A percentile compares a stretch with the other conserved stretches of the same genome.
These are phyloP conservation scores for Ichneumoninae sp. DNA, from an alignment of 2,888 invertebrate genomes.

Conservation along the genomic window DNA sequence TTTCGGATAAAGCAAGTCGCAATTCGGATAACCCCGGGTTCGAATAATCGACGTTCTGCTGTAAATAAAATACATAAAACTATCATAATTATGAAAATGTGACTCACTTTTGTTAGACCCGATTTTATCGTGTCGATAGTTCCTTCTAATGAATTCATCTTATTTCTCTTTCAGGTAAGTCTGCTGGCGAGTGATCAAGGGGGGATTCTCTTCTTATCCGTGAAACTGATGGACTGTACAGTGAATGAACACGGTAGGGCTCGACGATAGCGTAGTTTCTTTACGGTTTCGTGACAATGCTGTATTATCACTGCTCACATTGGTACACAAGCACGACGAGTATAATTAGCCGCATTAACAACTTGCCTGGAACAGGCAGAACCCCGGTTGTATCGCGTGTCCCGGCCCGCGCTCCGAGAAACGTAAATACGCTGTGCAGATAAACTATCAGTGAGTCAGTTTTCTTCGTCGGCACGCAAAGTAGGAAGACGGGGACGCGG, in stretches of 20 bases:
- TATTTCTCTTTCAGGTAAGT: conserved; percentile 67
- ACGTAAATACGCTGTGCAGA: conserved; percentile 15
- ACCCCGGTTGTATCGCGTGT: conserved; percentile 45
- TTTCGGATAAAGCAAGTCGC: too few species aligned
- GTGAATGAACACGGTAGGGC: conserved; percentile 34
- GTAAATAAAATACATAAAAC: not conserved
- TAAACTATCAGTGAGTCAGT: conserved; percentile 15
- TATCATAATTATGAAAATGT: not conserved
- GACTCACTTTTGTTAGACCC: too few species aligned
- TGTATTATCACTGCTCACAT: conserved; percentile 32
- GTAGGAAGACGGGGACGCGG: not conserved
- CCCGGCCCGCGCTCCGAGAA: conserved; percentile 16
- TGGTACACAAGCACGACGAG: conserved; percentile 31
- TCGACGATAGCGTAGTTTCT: not conserved
- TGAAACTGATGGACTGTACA: conserved; percentile 5
- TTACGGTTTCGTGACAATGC: conserved; percentile 44
- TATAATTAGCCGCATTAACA: conserved; percentile 56
- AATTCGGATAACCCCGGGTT: too few species aligned
- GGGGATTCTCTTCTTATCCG: conserved; percentile 4
- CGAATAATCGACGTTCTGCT: too few species aligned
- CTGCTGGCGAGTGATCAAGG: conserved; percentile 10
- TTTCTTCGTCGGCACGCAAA: conserved; percentile 8
- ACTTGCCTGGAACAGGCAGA: conserved; percentile 23
- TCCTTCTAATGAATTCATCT: conserved; percentile 18
- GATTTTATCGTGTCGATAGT: not conserved